Percentiles rank a stretch among this genome's conserved stretches.
Conservation (phyloP, 2,113 vertebrate species). For the Sarotherodon lohbergeri region DNA sequence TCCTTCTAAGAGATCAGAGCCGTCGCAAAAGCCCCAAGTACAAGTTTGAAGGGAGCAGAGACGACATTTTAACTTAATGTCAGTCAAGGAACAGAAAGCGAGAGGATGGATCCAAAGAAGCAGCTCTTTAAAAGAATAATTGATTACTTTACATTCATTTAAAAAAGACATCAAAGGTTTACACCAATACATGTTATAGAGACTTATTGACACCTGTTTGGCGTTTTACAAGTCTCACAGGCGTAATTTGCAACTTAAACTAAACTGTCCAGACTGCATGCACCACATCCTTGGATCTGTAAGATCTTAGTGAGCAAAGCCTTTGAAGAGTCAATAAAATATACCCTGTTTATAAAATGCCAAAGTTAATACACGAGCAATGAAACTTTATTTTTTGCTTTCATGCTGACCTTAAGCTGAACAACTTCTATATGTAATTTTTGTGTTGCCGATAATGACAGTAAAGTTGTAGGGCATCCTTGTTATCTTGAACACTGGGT, state of each 20-base stretch:
- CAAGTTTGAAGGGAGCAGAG: not conserved
- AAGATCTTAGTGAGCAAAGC: not conserved
- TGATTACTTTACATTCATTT: not conserved
- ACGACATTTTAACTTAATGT: not conserved
- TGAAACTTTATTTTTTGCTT: not conserved
- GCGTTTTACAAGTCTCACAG: not conserved
- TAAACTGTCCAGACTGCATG: not conserved
- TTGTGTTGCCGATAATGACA: not conserved
- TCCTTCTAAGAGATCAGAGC: constrained; percentile 36
- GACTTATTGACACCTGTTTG: not conserved
- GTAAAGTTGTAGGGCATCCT: not conserved
- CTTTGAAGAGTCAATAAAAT: not conserved
- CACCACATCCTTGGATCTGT: no score
- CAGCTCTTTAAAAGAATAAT: not conserved
- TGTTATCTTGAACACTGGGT: not conserved
- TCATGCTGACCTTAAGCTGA: not conserved
- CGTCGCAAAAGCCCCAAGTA: not conserved
- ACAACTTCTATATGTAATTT: not conserved
- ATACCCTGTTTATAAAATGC: not conserved
- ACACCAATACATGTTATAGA: not conserved
- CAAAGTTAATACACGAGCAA: not conserved
- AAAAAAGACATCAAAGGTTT: not conserved
- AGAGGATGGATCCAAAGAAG: not conserved
- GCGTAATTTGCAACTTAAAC: not conserved
- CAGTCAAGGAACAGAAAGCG: not conserved